Conservation (phyloP, 2,113 vertebrate genomes). For the Ophiodon elongatus region DNA sequence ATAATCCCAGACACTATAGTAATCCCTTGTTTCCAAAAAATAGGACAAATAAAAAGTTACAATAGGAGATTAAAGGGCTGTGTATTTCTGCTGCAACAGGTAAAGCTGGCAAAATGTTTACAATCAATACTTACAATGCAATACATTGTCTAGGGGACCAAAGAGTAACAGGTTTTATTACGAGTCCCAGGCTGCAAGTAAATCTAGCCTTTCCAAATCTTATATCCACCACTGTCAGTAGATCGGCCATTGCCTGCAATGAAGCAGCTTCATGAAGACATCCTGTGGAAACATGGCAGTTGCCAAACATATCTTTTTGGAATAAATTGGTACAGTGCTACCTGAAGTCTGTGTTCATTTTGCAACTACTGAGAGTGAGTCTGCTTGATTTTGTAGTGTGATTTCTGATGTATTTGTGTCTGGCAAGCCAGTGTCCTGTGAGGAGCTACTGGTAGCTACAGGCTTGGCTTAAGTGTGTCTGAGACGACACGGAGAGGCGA, state of each 20-base stretch:
- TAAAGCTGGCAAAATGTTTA: constrained; percentile 22
- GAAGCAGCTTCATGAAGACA: constrained; percentile 29
- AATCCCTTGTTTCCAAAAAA: background rate
- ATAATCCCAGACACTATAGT: background rate
- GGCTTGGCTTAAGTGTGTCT: too few species aligned
- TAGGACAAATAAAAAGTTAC: constrained; percentile 5
- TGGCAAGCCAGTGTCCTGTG: too few species aligned
- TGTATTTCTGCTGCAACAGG: constrained; percentile 7
- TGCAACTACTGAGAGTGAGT: background rate
- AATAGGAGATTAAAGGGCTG: constrained; percentile 17
- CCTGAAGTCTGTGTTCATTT: constrained; percentile 16
- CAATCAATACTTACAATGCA: constrained; percentile 42
- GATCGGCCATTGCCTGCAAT: constrained; percentile 25
- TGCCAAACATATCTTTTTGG: constrained; percentile 23
- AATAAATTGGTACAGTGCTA: constrained; percentile 8
- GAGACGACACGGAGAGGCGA: too few species aligned
- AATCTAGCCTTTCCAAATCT: constrained; percentile 28
- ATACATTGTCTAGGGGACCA: constrained; percentile 32
- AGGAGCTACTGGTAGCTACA: too few species aligned
- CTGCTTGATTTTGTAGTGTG: background rate
- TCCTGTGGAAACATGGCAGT: background rate
- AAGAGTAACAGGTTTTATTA: constrained; percentile 24
- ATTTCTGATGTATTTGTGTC: background rate
- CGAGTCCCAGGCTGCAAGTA: constrained; percentile 28
- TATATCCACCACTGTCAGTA: constrained; percentile 34